Percentiles rank a stretch among this genome's conserved stretches.
These are phyloP conservation scores for Lipotes vexillifer DNA, from an alignment of 2,113 vertebrate species.

Conservation along the genomic window DNA sequence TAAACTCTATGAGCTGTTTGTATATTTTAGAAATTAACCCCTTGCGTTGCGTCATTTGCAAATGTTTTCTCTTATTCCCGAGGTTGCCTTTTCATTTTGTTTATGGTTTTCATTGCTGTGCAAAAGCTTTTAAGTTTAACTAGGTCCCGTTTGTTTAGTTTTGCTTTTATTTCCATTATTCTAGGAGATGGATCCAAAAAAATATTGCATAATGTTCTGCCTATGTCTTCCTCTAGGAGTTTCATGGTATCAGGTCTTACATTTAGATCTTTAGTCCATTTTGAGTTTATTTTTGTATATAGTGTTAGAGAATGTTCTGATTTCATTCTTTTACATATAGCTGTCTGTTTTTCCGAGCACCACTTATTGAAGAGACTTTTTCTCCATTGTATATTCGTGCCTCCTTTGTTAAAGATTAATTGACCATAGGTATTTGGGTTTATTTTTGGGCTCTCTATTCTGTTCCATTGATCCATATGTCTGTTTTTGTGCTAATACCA, in stretches of 20 bases:
- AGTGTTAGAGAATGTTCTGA: not conserved
- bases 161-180: not conserved
- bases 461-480: not conserved
- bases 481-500: not conserved
- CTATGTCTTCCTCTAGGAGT: not conserved
- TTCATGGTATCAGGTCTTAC: not conserved
- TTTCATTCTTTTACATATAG: not conserved
- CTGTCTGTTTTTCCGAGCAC: not conserved
- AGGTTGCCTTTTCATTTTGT: not conserved
- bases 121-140: not conserved
- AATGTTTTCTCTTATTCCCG: not conserved
- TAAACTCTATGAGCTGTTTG: not conserved
- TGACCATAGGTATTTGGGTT: not conserved
- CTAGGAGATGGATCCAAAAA: not conserved
- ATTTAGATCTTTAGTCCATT: not conserved
- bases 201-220: too few species aligned
- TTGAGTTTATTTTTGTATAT: not conserved
- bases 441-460: not conserved
- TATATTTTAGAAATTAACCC: not conserved
- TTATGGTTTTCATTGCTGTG: not conserved
- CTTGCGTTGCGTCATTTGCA: not conserved
- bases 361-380: not conserved
- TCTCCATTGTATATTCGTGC: not conserved
- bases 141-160: not conserved
- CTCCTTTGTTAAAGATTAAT: not conserved